Evolutionary conservation across 2,113 vertebrate genomes (phyloP).

Genomic region (Clarias magur): DNA sequence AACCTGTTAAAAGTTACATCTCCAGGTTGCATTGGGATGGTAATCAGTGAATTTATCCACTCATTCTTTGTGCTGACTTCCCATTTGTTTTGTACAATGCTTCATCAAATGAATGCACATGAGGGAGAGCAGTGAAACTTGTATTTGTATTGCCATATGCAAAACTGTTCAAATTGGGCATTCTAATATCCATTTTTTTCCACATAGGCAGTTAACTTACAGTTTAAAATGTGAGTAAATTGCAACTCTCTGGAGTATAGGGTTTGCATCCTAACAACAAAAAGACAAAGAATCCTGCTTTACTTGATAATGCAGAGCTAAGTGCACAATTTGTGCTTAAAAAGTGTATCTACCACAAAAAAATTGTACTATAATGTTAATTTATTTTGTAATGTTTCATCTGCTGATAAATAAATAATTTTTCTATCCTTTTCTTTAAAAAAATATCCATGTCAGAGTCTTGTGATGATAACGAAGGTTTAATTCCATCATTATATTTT

Average conservation of each 20-base stretch:
- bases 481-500: constrained; percentile 27
- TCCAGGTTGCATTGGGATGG: too few species aligned
- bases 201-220: not conserved
- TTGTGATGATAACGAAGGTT: constrained; percentile 7
- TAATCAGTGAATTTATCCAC: not conserved
- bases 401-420: not conserved
- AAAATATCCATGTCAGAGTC: not conserved
- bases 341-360: not conserved
- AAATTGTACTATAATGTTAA: not conserved
- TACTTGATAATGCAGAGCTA: not conserved
- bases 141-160: not conserved
- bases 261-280: not conserved
- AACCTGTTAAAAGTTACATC: too few species aligned
- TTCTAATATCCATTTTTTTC: not conserved
- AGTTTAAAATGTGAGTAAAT: not conserved
- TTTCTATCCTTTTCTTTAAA: not conserved
- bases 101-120: not conserved
- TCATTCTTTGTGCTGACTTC: not conserved
- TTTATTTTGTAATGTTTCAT: not conserved
- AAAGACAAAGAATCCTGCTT: not conserved
- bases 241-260: too few species aligned
- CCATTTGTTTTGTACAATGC: not conserved
- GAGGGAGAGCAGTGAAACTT: not conserved
- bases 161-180: not conserved
- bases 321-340: not conserved